phyloP scores from a whole-genome alignment of 2,888 invertebrate genomes.

The Diachrysia chrysitis region DNA sequence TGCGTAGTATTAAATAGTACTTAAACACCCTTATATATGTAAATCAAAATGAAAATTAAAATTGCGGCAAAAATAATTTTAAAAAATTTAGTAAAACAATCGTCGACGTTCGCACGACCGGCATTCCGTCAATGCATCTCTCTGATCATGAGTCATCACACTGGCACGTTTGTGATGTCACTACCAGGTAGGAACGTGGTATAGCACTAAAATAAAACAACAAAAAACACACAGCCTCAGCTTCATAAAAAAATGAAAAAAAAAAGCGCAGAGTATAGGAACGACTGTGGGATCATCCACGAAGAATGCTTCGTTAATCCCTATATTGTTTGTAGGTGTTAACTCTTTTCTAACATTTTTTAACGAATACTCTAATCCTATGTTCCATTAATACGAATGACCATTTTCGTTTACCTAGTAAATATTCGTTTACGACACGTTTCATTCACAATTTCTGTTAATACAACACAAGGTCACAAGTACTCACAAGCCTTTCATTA shows the following conservation, averaged over 20 bases:
- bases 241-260: neutral
- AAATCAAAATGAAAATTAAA: too few species aligned
- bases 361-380: neutral
- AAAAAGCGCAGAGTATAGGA: slow-evolving; percentile 2
- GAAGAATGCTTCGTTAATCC: neutral
- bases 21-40: neutral
- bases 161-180: slow-evolving; percentile 70
- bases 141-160: slow-evolving; percentile 69
- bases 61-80: slow-evolving; percentile 15
- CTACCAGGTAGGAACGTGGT: slow-evolving; percentile 56
- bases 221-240: slow-evolving; percentile 18
- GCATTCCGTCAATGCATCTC: slow-evolving; percentile 61
- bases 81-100: slow-evolving; percentile 28
- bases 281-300: neutral
- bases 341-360: neutral
- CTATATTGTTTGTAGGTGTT: neutral
- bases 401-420: neutral
- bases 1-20: neutral
- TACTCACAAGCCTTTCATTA: slow-evolving; percentile 33
- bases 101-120: slow-evolving; percentile 37
- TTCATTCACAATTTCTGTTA: slow-evolving; percentile 29
- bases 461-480: slow-evolving; percentile 37
- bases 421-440: slow-evolving; percentile 10
- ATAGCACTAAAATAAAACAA: slow-evolving; percentile 34
- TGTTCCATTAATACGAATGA: neutral